Evolutionary conservation across 2,113 vertebrate genomes (phyloP).

Genomic region (Cercocebus atys): DNA sequence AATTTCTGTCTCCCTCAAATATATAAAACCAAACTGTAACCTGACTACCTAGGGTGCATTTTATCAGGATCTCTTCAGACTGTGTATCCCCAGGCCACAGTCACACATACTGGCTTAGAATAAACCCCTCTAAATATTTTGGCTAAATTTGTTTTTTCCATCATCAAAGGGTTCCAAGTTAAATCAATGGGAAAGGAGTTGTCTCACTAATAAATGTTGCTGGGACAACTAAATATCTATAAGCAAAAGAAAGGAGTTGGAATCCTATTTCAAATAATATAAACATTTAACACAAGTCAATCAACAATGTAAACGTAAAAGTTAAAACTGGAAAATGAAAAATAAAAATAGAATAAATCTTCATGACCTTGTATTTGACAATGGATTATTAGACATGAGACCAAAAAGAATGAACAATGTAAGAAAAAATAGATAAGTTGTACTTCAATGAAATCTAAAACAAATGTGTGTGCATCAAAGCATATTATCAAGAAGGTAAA

Average conservation of each 20-base stretch:
- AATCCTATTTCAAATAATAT: background rate
- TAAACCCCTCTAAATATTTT: no score
- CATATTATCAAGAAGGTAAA: background rate
- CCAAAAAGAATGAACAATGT: background rate
- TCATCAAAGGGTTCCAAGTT: background rate
- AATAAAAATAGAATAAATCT: background rate
- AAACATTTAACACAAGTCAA: background rate
- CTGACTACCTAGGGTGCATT: no score
- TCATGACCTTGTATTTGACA: background rate
- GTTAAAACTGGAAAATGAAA: background rate
- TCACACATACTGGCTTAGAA: no score
- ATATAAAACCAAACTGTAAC: no score
- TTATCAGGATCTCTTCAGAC: no score
- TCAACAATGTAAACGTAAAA: background rate
- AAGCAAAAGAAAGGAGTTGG: background rate
- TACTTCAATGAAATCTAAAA: background rate
- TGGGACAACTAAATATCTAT: background rate
- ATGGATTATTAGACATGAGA: background rate
- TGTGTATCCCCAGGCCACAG: no score
- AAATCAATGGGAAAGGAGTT: background rate
- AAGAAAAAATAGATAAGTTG: background rate
- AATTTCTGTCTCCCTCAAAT: no score
- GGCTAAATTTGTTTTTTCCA: no score
- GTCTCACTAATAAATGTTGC: background rate
- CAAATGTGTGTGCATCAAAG: background rate